Base-by-base conservation (phyloP, 2,888 invertebrate genomes). In the Pterostichus madidus region DNA sequence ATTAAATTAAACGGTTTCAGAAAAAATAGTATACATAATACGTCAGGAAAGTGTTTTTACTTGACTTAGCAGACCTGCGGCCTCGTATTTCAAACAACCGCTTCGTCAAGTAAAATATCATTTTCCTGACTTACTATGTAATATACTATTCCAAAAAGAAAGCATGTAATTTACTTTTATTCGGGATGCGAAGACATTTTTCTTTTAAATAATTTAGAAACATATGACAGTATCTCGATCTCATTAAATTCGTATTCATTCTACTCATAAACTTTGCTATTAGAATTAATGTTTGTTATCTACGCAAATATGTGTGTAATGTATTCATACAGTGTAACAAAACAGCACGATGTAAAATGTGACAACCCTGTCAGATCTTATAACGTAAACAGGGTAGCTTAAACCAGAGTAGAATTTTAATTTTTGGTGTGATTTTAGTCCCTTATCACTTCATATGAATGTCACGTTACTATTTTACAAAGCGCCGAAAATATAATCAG, bases 361-460 rank as follows among this genome's bases (percentile, higher is more conserved):
- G 13, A 53, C n/a, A 13, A 53, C 13, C 10, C 49, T 53, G 8
- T 53, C 53, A 53, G 6, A 15, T 53, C 53, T n/a, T 53, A 13
- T 53, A 3, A 52, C n/a, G 8, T 5, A 52, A 52, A 4, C 0
- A 53, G 53, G 3, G 6, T n/a, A 13, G 13, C 39, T 39, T n/a
- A 53, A 13, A 53, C 53, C 15, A 53, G 53, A 13, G 15, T 6
- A 13, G 53, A 53, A 53, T 53, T 13, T 13, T 13, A 53, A 53
- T n/a, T 53, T 53, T n/a, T 15, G n/a, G 53, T n/a, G 53, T 53
- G 53, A 13, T 53, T 13, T 13, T 0, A 53, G 11, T 53, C 0
- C 13, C 53, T 53, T 53, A 53, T 53, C 53, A 53, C 53, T 53
- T 53, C 53, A 53, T 13, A 53, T 53, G 13, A 53, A 53, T 13